Evolutionary conservation across 2,797 vertebrate species (phyloP), one percentile per base, ranked within the genome.

Genomic region (Bryconaethiops microstoma): DNA sequence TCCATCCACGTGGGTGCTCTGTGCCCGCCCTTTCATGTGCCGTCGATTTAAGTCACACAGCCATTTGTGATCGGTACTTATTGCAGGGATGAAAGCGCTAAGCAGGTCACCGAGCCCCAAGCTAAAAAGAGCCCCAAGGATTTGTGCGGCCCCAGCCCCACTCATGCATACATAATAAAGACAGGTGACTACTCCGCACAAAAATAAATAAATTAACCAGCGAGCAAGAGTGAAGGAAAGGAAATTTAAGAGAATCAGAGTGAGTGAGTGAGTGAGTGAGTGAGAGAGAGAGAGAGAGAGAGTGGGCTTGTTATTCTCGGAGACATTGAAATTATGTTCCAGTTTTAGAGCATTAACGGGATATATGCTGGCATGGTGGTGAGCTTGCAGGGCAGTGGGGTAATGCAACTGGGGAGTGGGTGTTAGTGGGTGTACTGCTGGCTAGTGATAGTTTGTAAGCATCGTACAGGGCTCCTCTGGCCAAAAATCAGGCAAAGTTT

Each of bases 241-340:
- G 29, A 29, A 3, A 3, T 29, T 1, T 29, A 3, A 29, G 3
- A 29, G 29, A 29, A 29, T 29, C 1, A 29, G 72, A 73, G 29
- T 52, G 57, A 63, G 59, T 21, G 65, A 64, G 62, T 29, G 54
- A 19, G 54, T 0, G 19, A n/a, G 54, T 17, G 25, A 65, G 17
- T n/a, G n/a, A 21, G 16, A 19, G 70, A 70, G 23, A 70, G 45
- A 62, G 54, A 35, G 25, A 55, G 19, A n/a, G 16, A 19, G 70
- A 70, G 23, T 45, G 67, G 21, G 9, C 40, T 29, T 13, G 64
- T 50, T 72, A 82, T 78, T 84, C 78, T 76, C 29, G 29, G 39
- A 78, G 77, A 82, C 79, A 79, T 84, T 87, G 74, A 87, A 82
- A 83, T 82, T 72, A 59, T 63, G 68, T 68, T 82, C 68, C 75